Base-by-base conservation (phyloP, 92 coral and sea anemone genomes). In the Zoanthus sociatus region DNA sequence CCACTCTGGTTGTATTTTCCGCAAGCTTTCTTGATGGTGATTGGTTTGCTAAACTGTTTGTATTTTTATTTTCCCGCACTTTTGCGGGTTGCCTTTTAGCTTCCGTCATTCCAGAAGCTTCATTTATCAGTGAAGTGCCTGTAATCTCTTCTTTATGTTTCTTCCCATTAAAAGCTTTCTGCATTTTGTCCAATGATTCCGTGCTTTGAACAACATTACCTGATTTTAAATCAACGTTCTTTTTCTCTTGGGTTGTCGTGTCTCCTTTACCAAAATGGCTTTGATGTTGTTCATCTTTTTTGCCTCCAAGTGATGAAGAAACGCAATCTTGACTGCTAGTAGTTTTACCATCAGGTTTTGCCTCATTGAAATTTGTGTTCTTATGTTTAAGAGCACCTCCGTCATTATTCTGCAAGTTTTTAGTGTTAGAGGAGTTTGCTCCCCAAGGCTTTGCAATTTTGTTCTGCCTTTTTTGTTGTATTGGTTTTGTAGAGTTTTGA, bases 401-500 rank as follows among this genome's bases (percentile, higher is more conserved):
- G 17, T 44, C 16, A 37, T 33, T 20, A 18, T 45, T 58, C 51
- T 78, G 55, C 8, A 6, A 37, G 42, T 37, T 78, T 78, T 78
- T 74, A 45, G 73, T 20, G 56, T 47, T 44, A 10, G 55, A 51
- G 20, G 75, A 37, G 3, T 18, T 6, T 20, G 10, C 16, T 45
- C 85, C 73, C 85, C 85, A 81, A n/a, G 85, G 75, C 67, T 81
- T 81, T 17, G 85, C 75, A 10, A 44, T 48, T 67, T 81, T 67
- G 60, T 67, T 81, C 21, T 45, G 85, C 48, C 42, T 81, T 81
- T 81, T 81, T 44, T 81, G 85, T 67, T 10, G 46, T 81, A 30
- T 11, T 18, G 85, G 46, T 47, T 66, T 45, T 42, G 70, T 64
- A 1, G 85, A 9, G 10, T 1, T 46, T 64, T 81, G 42, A 21